Evolutionary conservation across 1,140 invertebrate genomes (phyloP).

Genomic region (Tetramorium alpestre): DNA sequence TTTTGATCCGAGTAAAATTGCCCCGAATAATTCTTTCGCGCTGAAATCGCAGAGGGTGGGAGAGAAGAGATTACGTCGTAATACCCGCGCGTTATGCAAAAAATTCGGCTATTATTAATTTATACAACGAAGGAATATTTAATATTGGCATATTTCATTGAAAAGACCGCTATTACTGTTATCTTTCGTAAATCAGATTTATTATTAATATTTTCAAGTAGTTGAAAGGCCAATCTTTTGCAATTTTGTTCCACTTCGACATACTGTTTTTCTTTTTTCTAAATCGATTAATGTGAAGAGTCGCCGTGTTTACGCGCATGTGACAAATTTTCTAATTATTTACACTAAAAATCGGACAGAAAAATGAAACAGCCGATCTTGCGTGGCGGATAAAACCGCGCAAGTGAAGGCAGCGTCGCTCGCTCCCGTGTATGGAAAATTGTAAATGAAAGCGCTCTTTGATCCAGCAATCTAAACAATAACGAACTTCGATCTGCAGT

Average conservation of each 20-base stretch:
- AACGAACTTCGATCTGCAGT: conserved; percentile 29
- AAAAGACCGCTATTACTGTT: neutral
- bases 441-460: conserved; percentile 22
- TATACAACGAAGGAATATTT: neutral
- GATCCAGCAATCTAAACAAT: conserved; percentile 30
- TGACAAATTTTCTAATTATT: neutral
- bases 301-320: too few relatives aligned
- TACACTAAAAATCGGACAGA: neutral
- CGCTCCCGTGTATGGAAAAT: neutral
- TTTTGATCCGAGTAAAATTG: conserved; percentile 72
- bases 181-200: neutral
- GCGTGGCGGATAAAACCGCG: neutral
- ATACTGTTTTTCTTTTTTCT: neutral
- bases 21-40: conserved; percentile 37
- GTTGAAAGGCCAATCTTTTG: neutral
- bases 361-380: neutral
- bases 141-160: neutral
- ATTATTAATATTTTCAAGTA: neutral
- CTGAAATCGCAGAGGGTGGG: neutral
- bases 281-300: too few relatives aligned
- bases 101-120: conserved; percentile 4
- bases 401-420: neutral
- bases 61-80: neutral
- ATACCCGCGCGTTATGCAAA: neutral
- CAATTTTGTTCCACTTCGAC: too few relatives aligned